Evolutionary conservation across 2,113 vertebrate genomes (phyloP), one percentile per base, ranked within the genome.

Genomic region (Sinocyclocheilus maitianheensis): DNA sequence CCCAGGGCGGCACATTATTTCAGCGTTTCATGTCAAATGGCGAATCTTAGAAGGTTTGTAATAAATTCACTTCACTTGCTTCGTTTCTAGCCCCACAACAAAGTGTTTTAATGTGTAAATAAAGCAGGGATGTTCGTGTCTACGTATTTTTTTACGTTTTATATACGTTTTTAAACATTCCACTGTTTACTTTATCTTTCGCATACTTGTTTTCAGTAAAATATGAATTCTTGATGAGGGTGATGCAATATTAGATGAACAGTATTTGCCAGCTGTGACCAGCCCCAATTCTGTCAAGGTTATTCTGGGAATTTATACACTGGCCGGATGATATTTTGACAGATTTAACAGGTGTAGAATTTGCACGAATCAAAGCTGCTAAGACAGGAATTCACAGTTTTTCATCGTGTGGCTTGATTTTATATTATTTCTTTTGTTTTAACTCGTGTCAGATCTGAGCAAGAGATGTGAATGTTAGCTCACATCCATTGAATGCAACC

Each of bases 31-130:
- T 86, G 78, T 88, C 77, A 84, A 60, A 83, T 48, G 46, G 78
- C 71, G 84, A 55, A 43, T 65, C 82, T 55, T 86, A 81, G 77
- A 24, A 77, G 77, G 37, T 87, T 89, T 91, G 78, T 90, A 90
- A 92, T 89, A 81, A 90, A 91, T 74, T 87, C 85, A 89, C 51
- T 87, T 85, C 46, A 83, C 79, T 78, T 20, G 26, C 88, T 76
- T 65, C 77, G 34, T 89, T 83, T 87, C 51, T 86, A 90, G 85
- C 85, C 53, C 16, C 69, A 87, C 69, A 62, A 14, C 30, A 43
- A 89, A 87, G 90, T 83, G 91, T 90, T 91, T 89, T 82, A 91
- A 90, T 91, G 87, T 85, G 7, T 74, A 85, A 79, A 90, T 84
- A 84, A 91, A 86, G 78, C 87, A 14, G 88, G 90, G 88, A 78